These are phyloP conservation scores for Frieseomelitta varia DNA, from an alignment of 1,140 invertebrate species.

Conservation along the genomic window DNA sequence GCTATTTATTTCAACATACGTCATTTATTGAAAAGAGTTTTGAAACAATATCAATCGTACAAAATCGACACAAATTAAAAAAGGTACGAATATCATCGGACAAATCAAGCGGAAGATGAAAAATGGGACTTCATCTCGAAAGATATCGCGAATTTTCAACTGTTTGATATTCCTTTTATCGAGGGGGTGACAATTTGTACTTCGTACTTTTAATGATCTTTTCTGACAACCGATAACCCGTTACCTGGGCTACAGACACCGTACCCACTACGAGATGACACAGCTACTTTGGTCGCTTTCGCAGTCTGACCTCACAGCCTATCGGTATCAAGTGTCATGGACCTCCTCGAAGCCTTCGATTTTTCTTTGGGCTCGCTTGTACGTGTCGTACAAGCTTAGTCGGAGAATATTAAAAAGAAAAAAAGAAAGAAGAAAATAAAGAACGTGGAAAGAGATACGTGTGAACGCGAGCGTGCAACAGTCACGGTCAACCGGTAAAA, in stretches of 20 bases:
- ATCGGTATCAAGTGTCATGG: slow-evolving; percentile 34
- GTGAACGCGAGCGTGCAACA: neutral
- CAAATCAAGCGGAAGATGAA: too few species aligned
- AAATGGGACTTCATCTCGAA: neutral
- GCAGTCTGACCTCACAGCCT: slow-evolving; percentile 16
- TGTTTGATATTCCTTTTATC: neutral
- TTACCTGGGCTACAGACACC: slow-evolving; percentile 9
- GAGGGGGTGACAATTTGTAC: slow-evolving; percentile 23
- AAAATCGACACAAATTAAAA: too few species aligned
- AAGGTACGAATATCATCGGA: too few species aligned
- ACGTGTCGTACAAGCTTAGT: neutral
- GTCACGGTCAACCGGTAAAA: neutral
- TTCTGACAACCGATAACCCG: slow-evolving; percentile 37
- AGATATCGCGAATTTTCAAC: neutral
- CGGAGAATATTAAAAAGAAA: neutral
- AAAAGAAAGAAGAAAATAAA: too few species aligned
- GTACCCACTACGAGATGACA: slow-evolving; percentile 31
- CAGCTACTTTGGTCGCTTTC: slow-evolving; percentile 37
- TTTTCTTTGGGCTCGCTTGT: slow-evolving; percentile 11
- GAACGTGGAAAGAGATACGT: neutral
- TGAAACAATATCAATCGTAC: too few species aligned
- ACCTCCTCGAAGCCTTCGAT: neutral
- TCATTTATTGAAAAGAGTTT: too few species aligned
- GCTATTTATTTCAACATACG: too few species aligned
- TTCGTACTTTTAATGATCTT: slow-evolving; percentile 18